These are phyloP conservation scores for Platichthys flesus DNA, from an alignment of 2,113 vertebrate species.

Conservation along the genomic window DNA sequence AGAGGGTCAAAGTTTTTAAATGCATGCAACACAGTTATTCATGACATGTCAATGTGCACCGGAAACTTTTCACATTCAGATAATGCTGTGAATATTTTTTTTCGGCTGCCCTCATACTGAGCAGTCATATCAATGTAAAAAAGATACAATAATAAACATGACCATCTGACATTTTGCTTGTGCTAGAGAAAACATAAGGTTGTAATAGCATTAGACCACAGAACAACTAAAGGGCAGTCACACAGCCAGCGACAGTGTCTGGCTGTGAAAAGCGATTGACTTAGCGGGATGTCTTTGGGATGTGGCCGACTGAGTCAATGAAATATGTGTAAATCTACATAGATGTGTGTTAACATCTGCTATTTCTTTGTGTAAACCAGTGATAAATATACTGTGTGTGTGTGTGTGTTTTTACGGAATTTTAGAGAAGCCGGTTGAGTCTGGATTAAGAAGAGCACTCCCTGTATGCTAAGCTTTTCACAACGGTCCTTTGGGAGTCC, in stretches of 20 bases:
- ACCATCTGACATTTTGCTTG: background rate
- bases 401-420: background rate
- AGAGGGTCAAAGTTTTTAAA: too few relatives aligned
- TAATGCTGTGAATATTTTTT: too few relatives aligned
- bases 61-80: background rate
- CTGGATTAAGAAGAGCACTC: conserved; percentile 7
- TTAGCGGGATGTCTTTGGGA: background rate
- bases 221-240: conserved; percentile 6
- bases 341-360: background rate
- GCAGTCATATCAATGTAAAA: background rate
- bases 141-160: background rate
- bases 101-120: background rate
- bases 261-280: conserved; percentile 29
- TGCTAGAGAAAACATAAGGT: background rate
- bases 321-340: background rate
- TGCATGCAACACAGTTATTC: too few relatives aligned
- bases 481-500: conserved; percentile 32
- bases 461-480: conserved; percentile 14
- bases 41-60: too few relatives aligned
- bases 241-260: background rate
- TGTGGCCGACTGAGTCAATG: background rate
- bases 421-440: conserved; percentile 13
- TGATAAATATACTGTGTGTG: background rate
- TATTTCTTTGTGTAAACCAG: conserved; percentile 17
- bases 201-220: conserved; percentile 4